These are phyloP conservation scores for Malacoraja senta DNA, from an alignment of 2,797 vertebrate genomes.

Conservation along the genomic window DNA sequence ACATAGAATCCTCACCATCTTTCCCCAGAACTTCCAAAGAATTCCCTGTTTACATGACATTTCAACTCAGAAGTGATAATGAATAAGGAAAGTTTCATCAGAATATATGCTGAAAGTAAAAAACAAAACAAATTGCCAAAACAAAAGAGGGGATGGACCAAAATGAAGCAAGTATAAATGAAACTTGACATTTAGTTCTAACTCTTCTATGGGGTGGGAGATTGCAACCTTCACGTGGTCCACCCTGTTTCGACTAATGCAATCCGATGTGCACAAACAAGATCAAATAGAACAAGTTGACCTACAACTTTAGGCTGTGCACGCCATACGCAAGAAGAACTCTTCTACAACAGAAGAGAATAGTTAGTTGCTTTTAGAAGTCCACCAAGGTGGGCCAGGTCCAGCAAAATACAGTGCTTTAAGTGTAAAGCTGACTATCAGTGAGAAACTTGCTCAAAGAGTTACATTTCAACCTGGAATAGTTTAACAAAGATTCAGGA, in stretches of 20 bases:
- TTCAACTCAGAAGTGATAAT: neutral
- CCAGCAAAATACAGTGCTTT: neutral
- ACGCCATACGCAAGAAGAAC: neutral
- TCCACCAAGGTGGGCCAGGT: neutral
- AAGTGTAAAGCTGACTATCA: neutral
- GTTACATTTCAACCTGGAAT: neutral
- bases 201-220: too few species aligned
- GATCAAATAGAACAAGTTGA: too few species aligned
- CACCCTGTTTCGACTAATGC: too few species aligned
- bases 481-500: neutral
- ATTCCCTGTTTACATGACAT: neutral
- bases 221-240: too few species aligned
- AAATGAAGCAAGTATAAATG: neutral
- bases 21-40: neutral
- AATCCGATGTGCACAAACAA: too few species aligned
- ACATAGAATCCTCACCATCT: too few species aligned
- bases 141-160: neutral
- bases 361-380: neutral
- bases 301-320: too few species aligned
- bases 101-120: neutral
- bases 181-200: neutral
- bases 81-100: neutral
- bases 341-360: neutral
- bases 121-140: neutral
- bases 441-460: neutral